Evolutionary conservation across 2,888 invertebrate species (phyloP).

Genomic region (Subacronicta megacephala): DNA sequence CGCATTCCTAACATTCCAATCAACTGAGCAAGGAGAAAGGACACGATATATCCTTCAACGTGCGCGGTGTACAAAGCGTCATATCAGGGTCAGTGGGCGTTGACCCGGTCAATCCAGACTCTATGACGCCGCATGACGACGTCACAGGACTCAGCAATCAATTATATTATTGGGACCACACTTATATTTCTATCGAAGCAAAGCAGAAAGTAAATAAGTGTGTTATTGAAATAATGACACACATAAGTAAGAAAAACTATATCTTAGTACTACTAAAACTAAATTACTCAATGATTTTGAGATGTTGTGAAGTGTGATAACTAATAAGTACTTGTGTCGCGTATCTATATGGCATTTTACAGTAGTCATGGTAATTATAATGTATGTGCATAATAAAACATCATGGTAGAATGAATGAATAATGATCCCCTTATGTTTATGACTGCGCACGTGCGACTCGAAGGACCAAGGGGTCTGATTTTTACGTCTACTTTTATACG

Average conservation of each 20-base stretch:
- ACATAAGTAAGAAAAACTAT: no score
- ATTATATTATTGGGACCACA: neutral
- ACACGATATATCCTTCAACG: slow-evolving; percentile 17
- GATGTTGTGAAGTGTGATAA: no score
- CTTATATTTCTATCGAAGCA: no score
- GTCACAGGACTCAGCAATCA: neutral
- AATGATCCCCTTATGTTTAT: neutral
- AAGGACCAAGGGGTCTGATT: neutral
- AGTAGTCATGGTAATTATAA: neutral
- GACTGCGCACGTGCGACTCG: neutral
- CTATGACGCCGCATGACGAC: slow-evolving; percentile 63
- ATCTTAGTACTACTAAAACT: no score
- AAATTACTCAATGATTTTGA: no score
- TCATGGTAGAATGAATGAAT: neutral
- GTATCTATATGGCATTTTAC: no score
- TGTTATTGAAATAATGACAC: no score
- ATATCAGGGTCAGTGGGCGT: slow-evolving; percentile 72
- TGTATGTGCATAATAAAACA: neutral
- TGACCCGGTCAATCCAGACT: slow-evolving; percentile 78
- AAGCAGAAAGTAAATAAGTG: no score
- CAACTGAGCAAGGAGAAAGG: slow-evolving; percentile 2
- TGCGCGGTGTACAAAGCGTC: slow-evolving; percentile 13
- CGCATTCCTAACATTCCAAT: slow-evolving; percentile 13
- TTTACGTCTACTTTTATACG: neutral
- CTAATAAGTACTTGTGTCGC: no score